phyloP scores from a whole-genome alignment of 2,797 vertebrate genomes.

The Natrix natrix region DNA sequence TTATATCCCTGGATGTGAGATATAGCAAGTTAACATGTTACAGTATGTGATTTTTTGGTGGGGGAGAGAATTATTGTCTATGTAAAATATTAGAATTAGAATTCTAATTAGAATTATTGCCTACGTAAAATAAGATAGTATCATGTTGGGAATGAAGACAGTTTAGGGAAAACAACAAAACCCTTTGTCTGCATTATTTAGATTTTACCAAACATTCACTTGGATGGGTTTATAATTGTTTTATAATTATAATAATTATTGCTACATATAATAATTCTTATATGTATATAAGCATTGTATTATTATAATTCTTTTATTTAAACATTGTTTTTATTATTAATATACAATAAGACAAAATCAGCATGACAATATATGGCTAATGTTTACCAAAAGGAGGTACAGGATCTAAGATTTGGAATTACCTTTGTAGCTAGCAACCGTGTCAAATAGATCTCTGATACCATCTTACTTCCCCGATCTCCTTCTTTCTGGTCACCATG shows the following conservation, averaged over 20 bases:
- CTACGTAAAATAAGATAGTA: not conserved
- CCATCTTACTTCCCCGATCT: conserved; percentile 98
- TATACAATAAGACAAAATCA: not conserved
- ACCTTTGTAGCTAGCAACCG: conserved; percentile 94
- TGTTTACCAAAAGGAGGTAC: not conserved
- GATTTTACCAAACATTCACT: not conserved
- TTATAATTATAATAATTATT: not conserved
- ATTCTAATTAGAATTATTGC: not conserved
- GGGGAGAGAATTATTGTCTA: not conserved
- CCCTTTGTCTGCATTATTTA: not conserved
- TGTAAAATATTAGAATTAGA: not conserved
- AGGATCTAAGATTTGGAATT: conserved; percentile 21
- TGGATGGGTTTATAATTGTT: not conserved
- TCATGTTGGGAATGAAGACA: not conserved
- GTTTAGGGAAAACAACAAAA: not conserved
- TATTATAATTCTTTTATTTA: not conserved
- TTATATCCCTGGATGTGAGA: not conserved
- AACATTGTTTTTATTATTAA: not conserved
- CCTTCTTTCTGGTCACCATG: conserved; percentile 98
- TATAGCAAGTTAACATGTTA: not conserved
- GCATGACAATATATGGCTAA: not conserved
- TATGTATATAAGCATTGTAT: not conserved
- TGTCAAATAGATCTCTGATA: conserved; percentile 98
- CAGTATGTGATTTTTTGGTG: not conserved
- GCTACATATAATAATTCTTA: not conserved